Percentiles rank a stretch among this genome's conserved stretches.
phyloP scores from a whole-genome alignment of 2,797 vertebrate species.

The Gallinago stenura region DNA sequence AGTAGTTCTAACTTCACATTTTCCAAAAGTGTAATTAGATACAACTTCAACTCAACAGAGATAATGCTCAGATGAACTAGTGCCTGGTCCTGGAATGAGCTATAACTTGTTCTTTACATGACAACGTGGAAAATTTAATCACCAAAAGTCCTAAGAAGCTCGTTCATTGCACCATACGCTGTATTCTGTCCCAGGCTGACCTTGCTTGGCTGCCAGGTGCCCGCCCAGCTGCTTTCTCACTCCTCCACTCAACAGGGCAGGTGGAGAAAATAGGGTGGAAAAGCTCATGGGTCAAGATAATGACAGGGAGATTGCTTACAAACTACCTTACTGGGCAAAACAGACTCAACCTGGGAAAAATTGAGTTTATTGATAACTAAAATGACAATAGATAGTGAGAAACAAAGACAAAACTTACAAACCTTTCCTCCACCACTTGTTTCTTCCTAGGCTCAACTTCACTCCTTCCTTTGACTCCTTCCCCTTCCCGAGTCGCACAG shows the following conservation, averaged over 20 bases:
- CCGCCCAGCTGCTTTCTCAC: too few relatives aligned
- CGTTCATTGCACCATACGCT: too few relatives aligned
- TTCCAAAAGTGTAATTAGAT: neutral
- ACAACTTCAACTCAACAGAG: neutral
- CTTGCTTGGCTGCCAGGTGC: neutral
- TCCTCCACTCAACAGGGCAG: too few relatives aligned
- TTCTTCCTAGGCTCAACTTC: neutral
- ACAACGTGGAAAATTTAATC: neutral
- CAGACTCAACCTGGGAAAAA: too few relatives aligned
- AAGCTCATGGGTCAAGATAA: too few relatives aligned
- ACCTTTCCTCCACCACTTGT: neutral
- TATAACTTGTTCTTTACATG: neutral
- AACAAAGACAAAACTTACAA: neutral
- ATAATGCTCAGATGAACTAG: neutral
- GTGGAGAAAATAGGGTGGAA: too few relatives aligned
- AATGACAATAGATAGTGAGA: neutral
- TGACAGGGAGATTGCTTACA: too few relatives aligned
- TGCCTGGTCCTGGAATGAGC: neutral
- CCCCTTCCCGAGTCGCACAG: rapidly evolving
- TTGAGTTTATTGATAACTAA: too few relatives aligned
- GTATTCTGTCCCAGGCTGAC: neutral
- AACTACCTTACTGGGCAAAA: too few relatives aligned
- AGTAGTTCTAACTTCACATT: neutral
- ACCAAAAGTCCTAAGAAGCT: too few relatives aligned
- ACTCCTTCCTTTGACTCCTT: neutral